Evolutionary conservation across 2,113 vertebrate genomes (phyloP).

Genomic region (Pelodiscus sinensis): DNA sequence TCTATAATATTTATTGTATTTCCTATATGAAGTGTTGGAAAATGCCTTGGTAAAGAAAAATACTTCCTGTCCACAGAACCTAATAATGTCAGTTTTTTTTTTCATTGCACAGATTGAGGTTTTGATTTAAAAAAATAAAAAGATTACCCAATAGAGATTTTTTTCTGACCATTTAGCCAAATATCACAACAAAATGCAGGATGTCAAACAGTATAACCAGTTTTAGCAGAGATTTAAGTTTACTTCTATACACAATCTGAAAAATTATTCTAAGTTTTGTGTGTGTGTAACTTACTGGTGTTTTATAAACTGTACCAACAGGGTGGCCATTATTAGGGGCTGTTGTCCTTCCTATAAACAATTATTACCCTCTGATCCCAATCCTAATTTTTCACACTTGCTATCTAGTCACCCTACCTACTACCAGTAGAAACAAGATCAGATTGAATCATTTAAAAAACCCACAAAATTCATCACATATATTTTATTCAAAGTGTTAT

Average conservation of each 20-base stretch:
- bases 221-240: not conserved
- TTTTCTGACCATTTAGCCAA: slow-evolving; percentile 22
- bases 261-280: not conserved
- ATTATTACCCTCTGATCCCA: not conserved
- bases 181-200: slow-evolving; percentile 4
- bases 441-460: not conserved
- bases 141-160: slow-evolving; percentile 42
- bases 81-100: slow-evolving; percentile 49
- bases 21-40: slow-evolving; percentile 32
- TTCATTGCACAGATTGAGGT: slow-evolving; percentile 2
- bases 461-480: not conserved
- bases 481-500: not conserved
- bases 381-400: not conserved
- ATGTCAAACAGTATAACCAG: not conserved
- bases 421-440: not conserved
- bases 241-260: not conserved
- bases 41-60: slow-evolving; percentile 33
- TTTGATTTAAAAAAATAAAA: slow-evolving; percentile 42
- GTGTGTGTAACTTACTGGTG: not conserved
- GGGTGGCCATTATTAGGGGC: not conserved
- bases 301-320: not conserved
- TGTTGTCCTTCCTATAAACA: not conserved
- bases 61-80: slow-evolving; percentile 40
- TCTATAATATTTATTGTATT: slow-evolving; percentile 38
- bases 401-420: not conserved